Evolutionary conservation across 2,888 invertebrate genomes (phyloP).

Genomic region (Pediacus dermestoides): DNA sequence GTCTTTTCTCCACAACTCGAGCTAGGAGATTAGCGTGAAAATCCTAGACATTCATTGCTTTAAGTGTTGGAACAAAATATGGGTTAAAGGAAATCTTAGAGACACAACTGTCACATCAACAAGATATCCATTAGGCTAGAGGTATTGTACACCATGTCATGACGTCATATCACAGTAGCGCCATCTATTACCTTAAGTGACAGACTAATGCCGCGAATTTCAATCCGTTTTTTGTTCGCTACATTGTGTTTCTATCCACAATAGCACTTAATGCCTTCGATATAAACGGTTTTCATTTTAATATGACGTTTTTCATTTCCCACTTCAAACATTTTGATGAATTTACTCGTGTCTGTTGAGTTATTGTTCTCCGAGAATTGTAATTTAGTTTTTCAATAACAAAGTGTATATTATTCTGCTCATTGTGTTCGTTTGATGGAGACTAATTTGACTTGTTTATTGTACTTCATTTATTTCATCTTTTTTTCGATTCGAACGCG

Average conservation of each 20-base stretch:
- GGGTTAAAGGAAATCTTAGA: constrained; percentile 28
- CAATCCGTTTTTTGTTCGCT: constrained; percentile 36
- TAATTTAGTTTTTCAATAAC: constrained; percentile 25
- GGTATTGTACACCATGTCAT: constrained; percentile 25
- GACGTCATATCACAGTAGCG: constrained; percentile 31
- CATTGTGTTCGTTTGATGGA: constrained; percentile 6
- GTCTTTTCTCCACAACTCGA: no score
- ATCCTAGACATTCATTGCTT: constrained; percentile 27
- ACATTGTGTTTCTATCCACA: constrained; percentile 35
- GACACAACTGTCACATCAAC: constrained; percentile 30
- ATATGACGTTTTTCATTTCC: constrained; percentile 41
- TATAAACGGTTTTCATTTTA: constrained; percentile 40
- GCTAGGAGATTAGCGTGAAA: constrained; percentile 12
- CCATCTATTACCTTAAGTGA: constrained; percentile 42
- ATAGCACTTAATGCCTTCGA: constrained; percentile 39
- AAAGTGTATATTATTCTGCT: constrained; percentile 15
- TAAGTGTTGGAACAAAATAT: constrained; percentile 24
- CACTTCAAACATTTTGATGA: constrained; percentile 27
- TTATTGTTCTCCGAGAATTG: constrained; percentile 26
- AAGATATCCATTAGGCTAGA: constrained; percentile 27
- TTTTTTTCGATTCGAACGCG: no score
- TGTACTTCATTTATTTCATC: constrained; percentile 7
- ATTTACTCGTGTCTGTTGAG: constrained; percentile 25
- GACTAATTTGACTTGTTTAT: constrained; percentile 10
- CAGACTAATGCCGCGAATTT: constrained; percentile 41